Base-by-base conservation (phyloP, 2,888 invertebrate genomes). In the Slavum lentiscoides region DNA sequence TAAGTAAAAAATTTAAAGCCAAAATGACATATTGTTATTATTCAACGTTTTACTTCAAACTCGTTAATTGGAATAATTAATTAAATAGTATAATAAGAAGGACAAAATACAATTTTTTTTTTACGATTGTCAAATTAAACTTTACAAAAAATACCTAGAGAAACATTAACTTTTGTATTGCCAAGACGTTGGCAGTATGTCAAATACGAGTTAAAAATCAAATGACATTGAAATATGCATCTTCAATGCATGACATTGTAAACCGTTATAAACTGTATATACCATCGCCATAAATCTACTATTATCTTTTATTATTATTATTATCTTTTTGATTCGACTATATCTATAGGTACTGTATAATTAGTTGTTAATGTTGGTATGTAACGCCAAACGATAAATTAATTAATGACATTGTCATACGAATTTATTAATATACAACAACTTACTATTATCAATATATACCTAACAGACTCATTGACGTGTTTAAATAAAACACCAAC, bases 181-280 rank as follows among this genome's bases (percentile, higher is more conserved):
- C 70, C 21, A 80, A 70, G 23, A 1, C 62, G 70, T 80, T 72
- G 80, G 72, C 80, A 58, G 1, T 23, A 80, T 55, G 64, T 72
- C 80, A 80, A 80, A 72, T 64, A 21, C 13, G 3, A 49, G 58
- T n/a, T 64, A 55, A 80, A 69, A 70, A 55, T 64, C n/a, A 58
- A 64, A 80, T 72, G 72, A 80, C 72, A 72, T 80, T 80, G 72
- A 72, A 61, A 9, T 49, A n/a, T 9, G 30, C 30, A 43, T 15
- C 21, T 30, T 68, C 30, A 58, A 59, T 30, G 19, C 8, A 21
- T 61, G 53, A 37, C 67, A 75, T 74, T 43, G 37, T 43, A 58
- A 19, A 58, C 43, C 17, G 53, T 49, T 49, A 58, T 30, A 30
- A 30, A 30, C 8, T n/a, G n/a, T 49, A n/a, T 30, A 30, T 30